A percentile compares a stretch with the other conserved stretches of the same genome.
These are phyloP conservation scores for Belgica antarctica DNA, from an alignment of 2,888 invertebrate species.

Conservation along the genomic window DNA sequence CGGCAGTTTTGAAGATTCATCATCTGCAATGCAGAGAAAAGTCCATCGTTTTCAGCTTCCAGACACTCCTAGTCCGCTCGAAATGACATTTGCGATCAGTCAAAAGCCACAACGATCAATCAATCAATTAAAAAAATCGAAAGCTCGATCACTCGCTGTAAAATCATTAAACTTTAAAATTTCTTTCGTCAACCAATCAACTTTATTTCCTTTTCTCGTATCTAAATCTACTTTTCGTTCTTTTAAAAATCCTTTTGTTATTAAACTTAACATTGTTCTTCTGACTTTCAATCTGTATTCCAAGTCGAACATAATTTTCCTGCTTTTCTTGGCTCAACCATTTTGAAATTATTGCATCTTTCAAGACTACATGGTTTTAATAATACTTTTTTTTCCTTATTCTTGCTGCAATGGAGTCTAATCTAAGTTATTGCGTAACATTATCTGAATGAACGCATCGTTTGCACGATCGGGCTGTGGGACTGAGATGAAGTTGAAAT, in stretches of 20 bases:
- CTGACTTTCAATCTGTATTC: background rate
- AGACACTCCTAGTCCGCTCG: too few species aligned
- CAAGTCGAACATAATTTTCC: too few species aligned
- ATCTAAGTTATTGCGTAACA: background rate
- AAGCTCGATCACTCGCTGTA: too few species aligned
- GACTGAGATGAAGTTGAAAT: too few species aligned
- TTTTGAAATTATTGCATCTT: background rate
- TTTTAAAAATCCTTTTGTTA: constrained; percentile 13
- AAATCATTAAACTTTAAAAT: too few species aligned
- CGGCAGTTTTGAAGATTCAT: too few species aligned
- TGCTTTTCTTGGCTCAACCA: background rate
- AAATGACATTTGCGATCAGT: too few species aligned
- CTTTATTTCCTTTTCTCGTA: background rate
- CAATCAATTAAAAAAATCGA: background rate
- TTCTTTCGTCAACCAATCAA: background rate
- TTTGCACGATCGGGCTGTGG: too few species aligned
- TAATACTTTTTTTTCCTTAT: constrained; percentile 20
- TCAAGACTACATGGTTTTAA: background rate
- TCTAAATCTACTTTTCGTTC: background rate
- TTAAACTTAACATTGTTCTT: constrained; percentile 12
- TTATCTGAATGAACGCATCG: constrained; percentile 7
- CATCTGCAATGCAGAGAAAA: too few species aligned
- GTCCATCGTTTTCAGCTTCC: too few species aligned
- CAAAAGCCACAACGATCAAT: too few species aligned
- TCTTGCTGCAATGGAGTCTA: background rate